Conservation (phyloP, 2,888 invertebrate species). For the Nasonia oneida region DNA sequence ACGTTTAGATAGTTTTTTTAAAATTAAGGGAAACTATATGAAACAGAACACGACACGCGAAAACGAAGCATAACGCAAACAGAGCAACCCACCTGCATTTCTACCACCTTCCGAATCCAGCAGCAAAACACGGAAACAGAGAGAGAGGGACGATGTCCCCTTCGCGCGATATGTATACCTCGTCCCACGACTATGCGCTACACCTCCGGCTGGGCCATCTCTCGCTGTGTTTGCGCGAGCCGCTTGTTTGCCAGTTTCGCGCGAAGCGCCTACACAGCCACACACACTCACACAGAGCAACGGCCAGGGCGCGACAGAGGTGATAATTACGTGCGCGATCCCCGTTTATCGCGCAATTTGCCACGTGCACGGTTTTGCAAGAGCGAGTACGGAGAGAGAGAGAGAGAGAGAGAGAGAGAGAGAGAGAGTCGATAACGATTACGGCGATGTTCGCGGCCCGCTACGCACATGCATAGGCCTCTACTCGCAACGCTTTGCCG, state of each 20-base stretch:
- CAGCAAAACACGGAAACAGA: background rate
- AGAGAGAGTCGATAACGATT: conserved; percentile 71
- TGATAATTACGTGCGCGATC: conserved; percentile 76
- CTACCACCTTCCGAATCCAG: background rate
- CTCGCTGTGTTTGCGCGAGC: conserved; percentile 13
- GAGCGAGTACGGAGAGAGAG: conserved; percentile 22
- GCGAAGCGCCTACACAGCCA: background rate
- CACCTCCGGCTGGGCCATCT: background rate
- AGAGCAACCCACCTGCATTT: too few species aligned
- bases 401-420: conserved; percentile 47
- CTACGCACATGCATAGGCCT: conserved; percentile 15
- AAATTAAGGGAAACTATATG: too few species aligned
- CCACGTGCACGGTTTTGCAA: conserved; percentile 71
- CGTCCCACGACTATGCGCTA: background rate
- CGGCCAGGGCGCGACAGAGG: conserved; percentile 68
- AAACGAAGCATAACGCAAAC: background rate
- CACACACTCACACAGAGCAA: conserved; percentile 51
- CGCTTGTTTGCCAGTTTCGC: conserved; percentile 65
- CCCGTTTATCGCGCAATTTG: conserved; percentile 75
- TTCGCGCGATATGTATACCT: background rate
- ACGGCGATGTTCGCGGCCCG: conserved; percentile 55
- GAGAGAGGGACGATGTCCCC: background rate
- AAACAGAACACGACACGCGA: background rate
- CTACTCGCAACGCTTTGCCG: background rate
- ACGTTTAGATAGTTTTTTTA: background rate